Evolutionary conservation across 2,113 vertebrate genomes (phyloP).

Genomic region (Megalops atlanticus): DNA sequence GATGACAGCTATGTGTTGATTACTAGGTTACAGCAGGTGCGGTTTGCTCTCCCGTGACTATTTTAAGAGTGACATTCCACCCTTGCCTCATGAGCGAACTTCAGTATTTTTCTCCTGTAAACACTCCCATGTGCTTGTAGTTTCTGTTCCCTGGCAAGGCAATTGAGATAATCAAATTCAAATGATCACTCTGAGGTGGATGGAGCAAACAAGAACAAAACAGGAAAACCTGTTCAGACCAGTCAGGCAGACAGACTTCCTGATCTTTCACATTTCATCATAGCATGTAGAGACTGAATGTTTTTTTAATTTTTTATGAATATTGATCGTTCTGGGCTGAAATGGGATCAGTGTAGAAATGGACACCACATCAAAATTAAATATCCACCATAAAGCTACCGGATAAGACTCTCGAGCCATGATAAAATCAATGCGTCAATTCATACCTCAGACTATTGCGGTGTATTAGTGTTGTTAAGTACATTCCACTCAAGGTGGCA

Average conservation of each 20-base stretch:
- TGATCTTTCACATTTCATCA: not conserved
- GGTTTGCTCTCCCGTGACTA: not conserved
- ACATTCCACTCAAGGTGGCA: constrained; percentile 48
- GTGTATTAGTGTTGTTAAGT: constrained; percentile 57
- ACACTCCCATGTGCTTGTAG: not conserved
- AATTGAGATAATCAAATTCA: not conserved
- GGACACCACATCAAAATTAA: not conserved
- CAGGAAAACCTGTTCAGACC: not conserved
- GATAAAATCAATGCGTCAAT: constrained; percentile 60
- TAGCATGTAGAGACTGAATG: not conserved
- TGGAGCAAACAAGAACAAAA: not conserved
- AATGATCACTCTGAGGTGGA: not conserved
- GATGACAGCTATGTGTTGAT: not conserved
- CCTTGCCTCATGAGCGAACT: not conserved
- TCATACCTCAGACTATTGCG: constrained; percentile 53
- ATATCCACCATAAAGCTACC: not conserved
- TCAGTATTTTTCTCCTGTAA: not conserved
- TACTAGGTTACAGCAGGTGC: not conserved
- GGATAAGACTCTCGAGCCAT: not conserved
- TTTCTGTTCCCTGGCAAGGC: not conserved
- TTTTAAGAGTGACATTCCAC: not conserved
- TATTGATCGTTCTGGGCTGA: not conserved
- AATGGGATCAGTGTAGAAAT: not conserved
- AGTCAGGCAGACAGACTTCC: not conserved
- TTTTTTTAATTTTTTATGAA: too few relatives aligned